Evolutionary conservation across 1,140 invertebrate genomes (phyloP), one percentile per base, ranked within the genome.

Genomic region (Drosophila athabasca): DNA sequence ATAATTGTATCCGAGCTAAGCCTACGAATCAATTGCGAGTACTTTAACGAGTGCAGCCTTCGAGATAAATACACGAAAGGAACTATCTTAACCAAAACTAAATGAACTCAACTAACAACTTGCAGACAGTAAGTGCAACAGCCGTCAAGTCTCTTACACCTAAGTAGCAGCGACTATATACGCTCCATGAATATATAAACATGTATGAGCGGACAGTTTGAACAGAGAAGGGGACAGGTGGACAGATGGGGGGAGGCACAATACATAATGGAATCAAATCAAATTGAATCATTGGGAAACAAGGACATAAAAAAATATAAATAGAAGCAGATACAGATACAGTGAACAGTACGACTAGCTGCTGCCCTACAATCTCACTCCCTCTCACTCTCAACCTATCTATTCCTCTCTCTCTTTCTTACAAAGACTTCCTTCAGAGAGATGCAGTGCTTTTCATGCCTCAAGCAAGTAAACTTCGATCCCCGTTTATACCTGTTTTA

Each of bases 121-220:
- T 26, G 65, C 65, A 79, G 70, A 43, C 53, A 71, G 72, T 88
- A 69, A 62, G 69, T 82, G 57, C 71, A 76, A 85, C 67, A 85
- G 70, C 52, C 58, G 11, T 39, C 11, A 39, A 39, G 35, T 39
- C 11, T 13, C 35, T 39, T 39, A 39, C 4, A 13, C 35, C 11
- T 39, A 39, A 74, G 43, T 41, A 65, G 57, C 55, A 61, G 67
- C 51, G 53, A 55, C 52, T 48, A 65, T 62, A 61, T 68, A 59
- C 59, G 74, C 71, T 44, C 22, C 41, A 53, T 60, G 54, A 71
- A 75, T 65, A 79, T 43, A 66, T 51, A 53, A 58, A 68, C 43
- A 46, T 61, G 54, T 59, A 64, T 52, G 66, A 22, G n/a, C 13
- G 26, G 31, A 39, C 35, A 39, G 35, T 39, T 13, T 5, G 35